phyloP scores from a whole-genome alignment of 2,797 vertebrate genomes.

The Gambusia yucatana region DNA sequence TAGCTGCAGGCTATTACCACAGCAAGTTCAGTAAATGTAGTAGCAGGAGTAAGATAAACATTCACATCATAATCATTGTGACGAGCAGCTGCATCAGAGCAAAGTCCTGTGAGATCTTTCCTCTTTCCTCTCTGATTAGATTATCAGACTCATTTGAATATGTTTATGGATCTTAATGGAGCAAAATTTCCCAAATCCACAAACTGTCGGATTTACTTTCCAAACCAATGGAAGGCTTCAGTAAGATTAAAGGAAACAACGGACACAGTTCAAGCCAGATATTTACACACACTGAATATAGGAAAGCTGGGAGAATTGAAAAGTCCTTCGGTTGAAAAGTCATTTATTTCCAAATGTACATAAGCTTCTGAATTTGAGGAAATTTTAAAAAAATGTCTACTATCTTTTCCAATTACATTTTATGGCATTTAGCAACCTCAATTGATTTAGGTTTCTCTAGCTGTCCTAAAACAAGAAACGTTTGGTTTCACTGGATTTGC shows the following conservation, averaged over 20 bases:
- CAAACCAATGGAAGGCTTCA: background rate
- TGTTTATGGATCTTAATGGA: background rate
- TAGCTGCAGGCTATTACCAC: slow-evolving; percentile 48
- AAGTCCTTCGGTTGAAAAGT: too few relatives aligned
- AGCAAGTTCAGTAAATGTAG: slow-evolving; percentile 33
- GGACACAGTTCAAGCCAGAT: background rate
- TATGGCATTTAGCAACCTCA: too few relatives aligned
- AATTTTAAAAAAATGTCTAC: too few relatives aligned
- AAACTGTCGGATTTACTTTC: slow-evolving; percentile 22
- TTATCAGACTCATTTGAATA: slow-evolving; percentile 35
- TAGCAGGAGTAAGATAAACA: slow-evolving; percentile 53
- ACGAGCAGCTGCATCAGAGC: slow-evolving; percentile 43
- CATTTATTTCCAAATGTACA: too few relatives aligned
- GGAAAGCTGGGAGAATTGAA: background rate
- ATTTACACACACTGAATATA: background rate
- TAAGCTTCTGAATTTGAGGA: too few relatives aligned
- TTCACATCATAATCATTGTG: slow-evolving; percentile 54
- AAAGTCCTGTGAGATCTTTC: slow-evolving; percentile 36
- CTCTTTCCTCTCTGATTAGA: slow-evolving; percentile 33
- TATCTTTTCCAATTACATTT: too few relatives aligned
- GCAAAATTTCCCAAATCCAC: slow-evolving; percentile 9
- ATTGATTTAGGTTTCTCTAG: too few relatives aligned
- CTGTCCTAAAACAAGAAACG: too few relatives aligned
- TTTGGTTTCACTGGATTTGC: too few relatives aligned
- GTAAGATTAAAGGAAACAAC: background rate